phyloP scores from a whole-genome alignment of 1,140 invertebrate species.

The Argopecten irradians region DNA sequence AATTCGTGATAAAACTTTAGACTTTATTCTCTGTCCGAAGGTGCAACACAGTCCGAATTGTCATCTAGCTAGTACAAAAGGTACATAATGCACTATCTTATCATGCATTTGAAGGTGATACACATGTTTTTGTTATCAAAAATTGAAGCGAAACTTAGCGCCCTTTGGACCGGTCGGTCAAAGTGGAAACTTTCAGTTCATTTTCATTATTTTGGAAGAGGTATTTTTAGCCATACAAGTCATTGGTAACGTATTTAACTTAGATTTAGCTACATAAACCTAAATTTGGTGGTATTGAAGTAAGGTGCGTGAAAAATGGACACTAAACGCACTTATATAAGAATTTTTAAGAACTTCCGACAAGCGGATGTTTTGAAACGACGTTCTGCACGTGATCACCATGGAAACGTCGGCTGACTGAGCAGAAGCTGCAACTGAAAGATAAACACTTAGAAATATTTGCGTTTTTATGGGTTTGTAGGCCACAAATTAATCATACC shows the following conservation, averaged over 20 bases:
- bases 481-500: neutral
- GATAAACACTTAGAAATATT: neutral
- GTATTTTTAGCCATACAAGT: neutral
- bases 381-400: conserved; percentile 14
- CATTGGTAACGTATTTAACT: neutral
- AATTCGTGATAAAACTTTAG: neutral
- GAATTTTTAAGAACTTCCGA: neutral
- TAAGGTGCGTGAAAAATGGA: neutral
- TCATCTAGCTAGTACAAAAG: neutral
- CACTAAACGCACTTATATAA: neutral
- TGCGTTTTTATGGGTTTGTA: neutral
- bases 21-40: neutral
- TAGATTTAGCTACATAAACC: neutral
- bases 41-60: neutral
- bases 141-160: neutral
- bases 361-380: conserved; percentile 14
- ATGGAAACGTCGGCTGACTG: neutral
- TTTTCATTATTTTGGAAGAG: neutral
- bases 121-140: neutral
- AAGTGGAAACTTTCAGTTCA: neutral
- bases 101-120: neutral
- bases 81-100: neutral
- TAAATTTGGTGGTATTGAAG: neutral
- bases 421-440: conserved; percentile 15
- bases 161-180: conserved; percentile 8